These are phyloP conservation scores for Notocelia uddmanniana DNA, from an alignment of 2,888 invertebrate genomes.

Conservation along the genomic window DNA sequence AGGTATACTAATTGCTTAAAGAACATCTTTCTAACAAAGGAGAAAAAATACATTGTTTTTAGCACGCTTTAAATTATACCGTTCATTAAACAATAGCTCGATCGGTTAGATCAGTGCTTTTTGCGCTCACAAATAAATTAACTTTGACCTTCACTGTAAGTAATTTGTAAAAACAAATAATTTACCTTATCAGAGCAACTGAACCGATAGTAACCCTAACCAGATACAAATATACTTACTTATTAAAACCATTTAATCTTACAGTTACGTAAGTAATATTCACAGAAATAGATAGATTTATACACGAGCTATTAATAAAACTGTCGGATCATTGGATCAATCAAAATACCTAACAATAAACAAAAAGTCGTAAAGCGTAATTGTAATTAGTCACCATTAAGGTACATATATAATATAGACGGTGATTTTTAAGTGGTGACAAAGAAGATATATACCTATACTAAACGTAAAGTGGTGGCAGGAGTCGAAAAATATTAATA, in stretches of 20 bases:
- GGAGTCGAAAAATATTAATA: too few relatives aligned
- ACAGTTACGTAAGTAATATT: too few relatives aligned
- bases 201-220: conserved; percentile 21
- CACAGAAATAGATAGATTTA: too few relatives aligned
- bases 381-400: neutral
- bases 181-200: conserved; percentile 34
- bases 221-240: neutral
- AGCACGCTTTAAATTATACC: conserved; percentile 19
- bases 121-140: conserved; percentile 41
- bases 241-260: neutral
- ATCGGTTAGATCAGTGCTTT: conserved; percentile 36
- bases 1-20: too few relatives aligned
- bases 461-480: too few relatives aligned
- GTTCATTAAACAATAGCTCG: conserved; percentile 33
- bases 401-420: too few relatives aligned
- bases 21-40: neutral
- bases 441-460: too few relatives aligned
- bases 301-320: too few relatives aligned
- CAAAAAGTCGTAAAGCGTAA: neutral
- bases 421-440: too few relatives aligned
- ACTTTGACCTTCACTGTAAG: conserved; percentile 37
- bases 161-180: conserved; percentile 38
- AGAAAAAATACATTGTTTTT: conserved; percentile 37
- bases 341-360: neutral
- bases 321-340: neutral